A percentile compares a stretch with the other conserved stretches of the same genome.
phyloP scores from a whole-genome alignment of 2,113 vertebrate genomes.

The Tychaedon coryphoeus region DNA sequence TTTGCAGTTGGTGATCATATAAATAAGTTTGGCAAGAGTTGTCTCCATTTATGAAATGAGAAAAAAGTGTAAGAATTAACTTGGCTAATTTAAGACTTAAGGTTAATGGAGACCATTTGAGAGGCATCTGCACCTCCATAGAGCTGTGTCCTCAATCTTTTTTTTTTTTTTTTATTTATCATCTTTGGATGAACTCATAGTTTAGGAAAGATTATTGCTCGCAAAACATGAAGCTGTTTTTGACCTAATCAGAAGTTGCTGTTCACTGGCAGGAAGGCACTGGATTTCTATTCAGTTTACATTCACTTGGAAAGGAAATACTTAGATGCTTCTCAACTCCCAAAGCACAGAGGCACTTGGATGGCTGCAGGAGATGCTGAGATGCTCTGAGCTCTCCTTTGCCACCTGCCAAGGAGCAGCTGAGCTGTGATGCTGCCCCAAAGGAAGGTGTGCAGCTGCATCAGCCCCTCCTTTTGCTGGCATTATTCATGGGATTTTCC shows the following conservation, averaged over 20 bases:
- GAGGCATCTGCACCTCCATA: neutral
- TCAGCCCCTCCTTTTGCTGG: neutral
- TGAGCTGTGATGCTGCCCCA: neutral
- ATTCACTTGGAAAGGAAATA: neutral
- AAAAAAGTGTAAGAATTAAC: neutral
- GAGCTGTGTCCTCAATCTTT: neutral
- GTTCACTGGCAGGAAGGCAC: neutral
- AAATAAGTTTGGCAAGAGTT: neutral
- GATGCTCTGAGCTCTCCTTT: neutral
- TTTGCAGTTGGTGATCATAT: neutral
- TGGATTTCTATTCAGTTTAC: neutral
- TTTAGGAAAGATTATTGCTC: neutral
- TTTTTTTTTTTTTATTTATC: neutral
- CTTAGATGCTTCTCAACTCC: neutral
- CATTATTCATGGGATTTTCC: neutral
- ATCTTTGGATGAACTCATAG: neutral
- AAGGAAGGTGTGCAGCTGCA: neutral
- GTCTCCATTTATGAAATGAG: neutral
- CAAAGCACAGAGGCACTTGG: neutral
- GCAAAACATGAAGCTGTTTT: neutral
- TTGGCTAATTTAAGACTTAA: neutral
- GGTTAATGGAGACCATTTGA: neutral
- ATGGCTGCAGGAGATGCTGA: neutral
- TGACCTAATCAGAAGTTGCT: neutral
- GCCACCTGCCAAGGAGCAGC: neutral